Base-by-base conservation (phyloP, 1,140 invertebrate genomes). In the Wiebesia pumilae region DNA sequence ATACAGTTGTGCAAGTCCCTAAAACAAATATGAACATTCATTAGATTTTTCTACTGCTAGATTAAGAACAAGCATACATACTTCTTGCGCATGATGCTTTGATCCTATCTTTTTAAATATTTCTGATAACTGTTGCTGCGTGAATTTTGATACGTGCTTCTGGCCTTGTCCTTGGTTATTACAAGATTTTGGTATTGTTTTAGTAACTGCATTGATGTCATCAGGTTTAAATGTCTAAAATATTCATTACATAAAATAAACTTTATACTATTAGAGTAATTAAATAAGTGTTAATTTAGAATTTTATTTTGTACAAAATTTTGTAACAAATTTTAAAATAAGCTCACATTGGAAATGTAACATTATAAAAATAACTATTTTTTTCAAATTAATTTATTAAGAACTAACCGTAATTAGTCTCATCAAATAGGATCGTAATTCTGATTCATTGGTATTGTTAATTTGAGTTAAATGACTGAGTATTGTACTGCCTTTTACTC, bases 91-190 rank as follows among this genome's bases (percentile, higher is more conserved):
- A 88, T 97, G 97, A 88, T 98, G 97, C 91, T 97, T 98, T 27
- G 96, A 97, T 38, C 97, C 98, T 89, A 99, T 98, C 90, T 98
- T 97, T 91, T 97, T 97, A 89, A 99, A 98, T 90, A 99, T 99
- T 89, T 97, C 96, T 0, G 97, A 97, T 81, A 99, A 93, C 89
- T 97, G 96, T 85, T 98, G 97, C 90, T 98, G 97, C 10, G 96
- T 96, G 40, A 95, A 95, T 89, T 97, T 96, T 2, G 97, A 96
- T 67, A 97, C 89, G 65, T 95, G 93, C 88, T 94, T 94, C 85
- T 93, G 89, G 91, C 92, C 88, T 87, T 90, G 92, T 85, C 91
- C 91, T 86, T 87, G 90, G 90, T 83, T 33, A 51, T 82, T 81
- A 35, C 65, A 85, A 14, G 88, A 90, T 88, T 94, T 94, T 88